Evolutionary conservation across 2,797 vertebrate genomes (phyloP).

Genomic region (Neosilurus hyrtlii): DNA sequence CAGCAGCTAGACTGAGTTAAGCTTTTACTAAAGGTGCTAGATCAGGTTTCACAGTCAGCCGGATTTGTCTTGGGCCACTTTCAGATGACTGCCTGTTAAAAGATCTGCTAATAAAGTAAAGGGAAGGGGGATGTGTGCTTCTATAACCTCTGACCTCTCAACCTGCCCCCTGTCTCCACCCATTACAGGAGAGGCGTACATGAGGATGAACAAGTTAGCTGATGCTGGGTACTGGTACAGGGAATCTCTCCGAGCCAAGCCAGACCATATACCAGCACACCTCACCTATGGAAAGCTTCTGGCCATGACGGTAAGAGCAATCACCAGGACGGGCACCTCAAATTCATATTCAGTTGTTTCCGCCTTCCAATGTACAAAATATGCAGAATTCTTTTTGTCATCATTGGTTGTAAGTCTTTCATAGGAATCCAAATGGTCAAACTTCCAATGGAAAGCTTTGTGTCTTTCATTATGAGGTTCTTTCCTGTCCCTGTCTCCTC

Average conservation of each 20-base stretch:
- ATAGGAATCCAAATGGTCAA: slow-evolving; percentile 25
- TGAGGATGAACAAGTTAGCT: slow-evolving; percentile 85
- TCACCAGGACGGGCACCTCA: not conserved
- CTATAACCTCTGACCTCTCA: slow-evolving; percentile 62
- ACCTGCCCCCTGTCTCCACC: slow-evolving; percentile 45
- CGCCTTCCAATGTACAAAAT: not conserved
- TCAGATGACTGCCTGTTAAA: slow-evolving; percentile 36
- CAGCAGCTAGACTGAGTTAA: not conserved
- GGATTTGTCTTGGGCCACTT: slow-evolving; percentile 36
- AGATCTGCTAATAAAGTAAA: slow-evolving; percentile 52
- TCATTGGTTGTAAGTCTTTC: not conserved
- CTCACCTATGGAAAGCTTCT: slow-evolving; percentile 96
- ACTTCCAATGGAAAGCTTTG: slow-evolving; percentile 14
- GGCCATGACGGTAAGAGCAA: slow-evolving; percentile 83
- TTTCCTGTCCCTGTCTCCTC: slow-evolving; percentile 56
- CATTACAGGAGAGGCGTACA: slow-evolving; percentile 89
- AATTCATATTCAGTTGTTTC: not conserved
- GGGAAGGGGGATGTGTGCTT: slow-evolving; percentile 55
- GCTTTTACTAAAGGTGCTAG: slow-evolving; percentile 24
- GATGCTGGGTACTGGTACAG: slow-evolving; percentile 94
- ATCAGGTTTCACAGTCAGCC: slow-evolving; percentile 28
- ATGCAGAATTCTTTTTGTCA: not conserved
- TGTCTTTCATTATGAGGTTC: slow-evolving; percentile 33
- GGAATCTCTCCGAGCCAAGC: slow-evolving; percentile 91
- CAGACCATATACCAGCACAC: slow-evolving; percentile 97